Percentiles rank a stretch among this genome's conserved stretches.
Conservation (phyloP, 2,797 vertebrate species). For the Myotis planiceps region DNA sequence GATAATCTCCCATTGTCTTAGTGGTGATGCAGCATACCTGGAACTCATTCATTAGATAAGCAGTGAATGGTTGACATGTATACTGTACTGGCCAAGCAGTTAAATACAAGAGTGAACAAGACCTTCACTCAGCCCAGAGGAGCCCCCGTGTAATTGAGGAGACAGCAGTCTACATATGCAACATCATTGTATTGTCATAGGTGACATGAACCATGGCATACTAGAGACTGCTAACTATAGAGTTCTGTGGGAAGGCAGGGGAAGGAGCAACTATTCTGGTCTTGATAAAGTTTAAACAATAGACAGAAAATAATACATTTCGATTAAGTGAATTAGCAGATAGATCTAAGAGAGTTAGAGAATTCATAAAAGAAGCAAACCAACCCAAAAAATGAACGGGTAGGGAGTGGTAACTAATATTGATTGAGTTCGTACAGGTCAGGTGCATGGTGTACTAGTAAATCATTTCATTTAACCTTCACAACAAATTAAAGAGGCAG, state of each 20-base stretch:
- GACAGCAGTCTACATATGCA: background rate
- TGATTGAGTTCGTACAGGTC: background rate
- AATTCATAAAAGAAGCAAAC: background rate
- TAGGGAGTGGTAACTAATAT: background rate
- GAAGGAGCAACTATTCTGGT: background rate
- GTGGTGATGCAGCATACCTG: background rate
- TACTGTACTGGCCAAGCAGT: background rate
- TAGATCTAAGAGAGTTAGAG: background rate
- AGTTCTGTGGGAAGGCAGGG: background rate
- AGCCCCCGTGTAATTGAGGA: background rate
- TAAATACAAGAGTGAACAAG: background rate
- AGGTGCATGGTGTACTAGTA: background rate
- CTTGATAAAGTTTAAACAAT: background rate
- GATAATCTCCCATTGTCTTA: background rate
- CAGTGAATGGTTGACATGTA: background rate
- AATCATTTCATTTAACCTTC: slow-evolving; percentile 38
- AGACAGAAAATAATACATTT: background rate
- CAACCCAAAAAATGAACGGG: background rate
- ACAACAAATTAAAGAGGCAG: background rate
- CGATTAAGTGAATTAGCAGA: background rate
- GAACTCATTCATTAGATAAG: background rate
- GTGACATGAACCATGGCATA: fast-evolving
- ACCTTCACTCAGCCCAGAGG: background rate
- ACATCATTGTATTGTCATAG: fast-evolving
- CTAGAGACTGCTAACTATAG: background rate